These are phyloP conservation scores for Yponomeuta plumbellus DNA, from an alignment of 2,888 invertebrate species.

Conservation along the genomic window DNA sequence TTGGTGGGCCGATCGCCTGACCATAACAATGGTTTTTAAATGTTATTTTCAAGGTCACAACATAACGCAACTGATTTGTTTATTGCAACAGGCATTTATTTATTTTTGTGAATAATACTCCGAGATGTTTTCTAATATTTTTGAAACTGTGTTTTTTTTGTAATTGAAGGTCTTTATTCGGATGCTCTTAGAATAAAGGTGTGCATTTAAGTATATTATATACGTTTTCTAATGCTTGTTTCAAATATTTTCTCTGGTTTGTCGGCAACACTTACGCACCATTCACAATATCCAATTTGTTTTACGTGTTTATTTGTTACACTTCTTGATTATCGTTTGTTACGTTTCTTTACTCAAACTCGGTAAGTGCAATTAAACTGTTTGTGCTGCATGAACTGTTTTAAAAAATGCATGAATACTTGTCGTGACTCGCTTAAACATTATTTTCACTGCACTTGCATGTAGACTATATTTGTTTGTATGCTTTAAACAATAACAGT, in stretches of 20 bases:
- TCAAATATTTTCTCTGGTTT: background rate
- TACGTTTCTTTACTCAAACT: background rate
- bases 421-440: background rate
- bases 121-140: slow-evolving; percentile 16
- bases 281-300: background rate
- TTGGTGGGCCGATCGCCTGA: too few species aligned
- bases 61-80: too few species aligned
- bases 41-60: too few species aligned
- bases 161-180: slow-evolving; percentile 68
- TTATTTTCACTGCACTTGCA: background rate
- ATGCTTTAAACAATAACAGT: too few species aligned
- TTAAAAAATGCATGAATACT: background rate
- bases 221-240: background rate
- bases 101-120: slow-evolving; percentile 2
- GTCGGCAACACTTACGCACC: background rate
- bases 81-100: slow-evolving; percentile 4
- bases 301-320: too few species aligned
- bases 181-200: slow-evolving; percentile 63
- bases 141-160: slow-evolving; percentile 32
- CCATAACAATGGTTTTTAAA: too few species aligned
- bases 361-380: background rate
- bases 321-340: too few species aligned
- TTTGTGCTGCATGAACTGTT: background rate
- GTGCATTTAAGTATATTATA: slow-evolving; percentile 34
- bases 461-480: background rate